Conservation (phyloP, 1,140 invertebrate species). For the Drosophila saltans region DNA sequence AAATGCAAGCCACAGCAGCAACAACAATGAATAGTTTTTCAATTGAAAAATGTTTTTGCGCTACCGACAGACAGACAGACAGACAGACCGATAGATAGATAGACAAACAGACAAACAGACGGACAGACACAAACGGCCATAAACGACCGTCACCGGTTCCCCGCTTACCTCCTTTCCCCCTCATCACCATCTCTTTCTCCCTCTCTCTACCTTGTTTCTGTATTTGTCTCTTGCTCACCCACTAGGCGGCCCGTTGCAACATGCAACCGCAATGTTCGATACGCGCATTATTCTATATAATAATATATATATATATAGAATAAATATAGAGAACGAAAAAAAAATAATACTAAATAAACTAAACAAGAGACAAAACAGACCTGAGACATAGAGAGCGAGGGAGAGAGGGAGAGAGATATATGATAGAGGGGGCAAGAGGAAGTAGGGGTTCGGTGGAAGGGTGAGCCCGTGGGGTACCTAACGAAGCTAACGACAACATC, state of each 20-base stretch:
- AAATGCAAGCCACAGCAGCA: slow-evolving; percentile 51
- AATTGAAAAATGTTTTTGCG: slow-evolving; percentile 66
- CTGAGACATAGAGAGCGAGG: neutral
- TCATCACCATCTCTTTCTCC: neutral
- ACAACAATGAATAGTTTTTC: slow-evolving; percentile 48
- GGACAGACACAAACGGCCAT: slow-evolving; percentile 49
- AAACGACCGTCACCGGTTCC: slow-evolving; percentile 38
- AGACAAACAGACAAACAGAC: slow-evolving; percentile 32
- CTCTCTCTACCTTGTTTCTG: slow-evolving; percentile 19
- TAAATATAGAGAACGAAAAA: slow-evolving; percentile 35
- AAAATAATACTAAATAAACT: neutral
- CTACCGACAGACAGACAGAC: slow-evolving; percentile 38
- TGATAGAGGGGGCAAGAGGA: neutral
- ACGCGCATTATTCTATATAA: slow-evolving; percentile 70
- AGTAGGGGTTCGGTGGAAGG: slow-evolving; percentile 5
- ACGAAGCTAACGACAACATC: slow-evolving; percentile 18
- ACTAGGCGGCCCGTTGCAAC: slow-evolving; percentile 24
- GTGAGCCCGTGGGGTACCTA: slow-evolving; percentile 2
- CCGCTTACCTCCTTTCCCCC: slow-evolving; percentile 4
- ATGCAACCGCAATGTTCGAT: slow-evolving; percentile 59
- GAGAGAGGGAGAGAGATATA: slow-evolving; percentile 8
- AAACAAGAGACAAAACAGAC: no score
- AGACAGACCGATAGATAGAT: slow-evolving; percentile 37
- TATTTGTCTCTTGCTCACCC: slow-evolving; percentile 14
- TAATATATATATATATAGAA: slow-evolving; percentile 33